These are phyloP conservation scores for Amphipyra tragopoginis DNA, from an alignment of 2,888 invertebrate species.

Conservation along the genomic window DNA sequence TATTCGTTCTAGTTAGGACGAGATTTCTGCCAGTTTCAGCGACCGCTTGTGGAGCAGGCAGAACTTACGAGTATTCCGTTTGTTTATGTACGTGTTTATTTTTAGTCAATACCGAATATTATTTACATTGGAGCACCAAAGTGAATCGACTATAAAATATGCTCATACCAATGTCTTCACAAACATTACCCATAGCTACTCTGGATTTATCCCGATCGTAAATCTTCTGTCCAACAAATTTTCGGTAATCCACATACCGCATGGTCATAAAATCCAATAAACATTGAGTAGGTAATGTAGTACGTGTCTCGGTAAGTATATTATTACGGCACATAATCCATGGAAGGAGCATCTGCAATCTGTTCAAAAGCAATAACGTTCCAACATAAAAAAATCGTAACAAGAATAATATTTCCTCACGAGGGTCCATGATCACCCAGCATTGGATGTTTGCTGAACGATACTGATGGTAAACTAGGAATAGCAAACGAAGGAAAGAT, in stretches of 20 bases:
- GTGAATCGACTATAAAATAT: slow-evolving; percentile 62
- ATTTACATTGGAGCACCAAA: slow-evolving; percentile 69
- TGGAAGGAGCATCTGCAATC: slow-evolving; percentile 5
- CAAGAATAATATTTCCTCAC: too few species aligned
- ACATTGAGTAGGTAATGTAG: slow-evolving; percentile 36
- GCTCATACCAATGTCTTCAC: slow-evolving; percentile 42
- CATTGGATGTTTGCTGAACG: too few species aligned
- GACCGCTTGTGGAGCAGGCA: slow-evolving; percentile 48
- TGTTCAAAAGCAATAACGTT: slow-evolving; percentile 4
- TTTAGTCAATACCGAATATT: slow-evolving; percentile 71
- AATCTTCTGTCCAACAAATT: slow-evolving; percentile 46
- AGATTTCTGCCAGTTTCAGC: slow-evolving; percentile 82
- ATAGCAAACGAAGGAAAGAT: too few species aligned
- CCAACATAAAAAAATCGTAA: too few species aligned
- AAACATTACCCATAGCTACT: slow-evolving; percentile 26
- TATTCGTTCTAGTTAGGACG: slow-evolving; percentile 83
- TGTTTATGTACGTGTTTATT: slow-evolving; percentile 69
- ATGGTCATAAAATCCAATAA: slow-evolving; percentile 44
- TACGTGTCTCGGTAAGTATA: slow-evolving; percentile 11
- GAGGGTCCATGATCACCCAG: too few species aligned
- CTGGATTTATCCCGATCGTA: slow-evolving; percentile 39
- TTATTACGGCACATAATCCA: slow-evolving; percentile 6
- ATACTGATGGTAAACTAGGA: too few species aligned
- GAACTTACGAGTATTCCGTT: slow-evolving; percentile 48
- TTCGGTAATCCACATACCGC: slow-evolving; percentile 46